These are phyloP conservation scores for Acleris emargana DNA, from an alignment of 2,888 invertebrate species.

Conservation along the genomic window DNA sequence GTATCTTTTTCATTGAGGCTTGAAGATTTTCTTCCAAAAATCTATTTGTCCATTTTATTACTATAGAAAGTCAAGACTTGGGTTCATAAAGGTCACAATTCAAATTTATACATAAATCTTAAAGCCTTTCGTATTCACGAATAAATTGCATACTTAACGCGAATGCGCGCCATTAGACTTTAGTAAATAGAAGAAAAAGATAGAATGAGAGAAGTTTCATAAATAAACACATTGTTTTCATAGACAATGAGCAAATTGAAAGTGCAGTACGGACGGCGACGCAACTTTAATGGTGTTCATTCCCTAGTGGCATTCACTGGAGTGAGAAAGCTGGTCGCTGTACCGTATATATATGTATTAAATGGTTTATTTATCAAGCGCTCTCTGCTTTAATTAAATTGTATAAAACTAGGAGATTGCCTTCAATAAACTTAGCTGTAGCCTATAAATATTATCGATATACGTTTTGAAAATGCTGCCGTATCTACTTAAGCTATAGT, in stretches of 20 bases:
- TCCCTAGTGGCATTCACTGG: constrained; percentile 27
- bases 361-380: constrained; percentile 17
- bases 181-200: not conserved
- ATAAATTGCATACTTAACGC: constrained; percentile 2
- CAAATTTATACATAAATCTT: no score
- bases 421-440: no score
- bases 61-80: no score
- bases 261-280: constrained; percentile 42
- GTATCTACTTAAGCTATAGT: no score
- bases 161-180: no score
- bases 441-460: no score
- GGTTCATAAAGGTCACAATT: no score
- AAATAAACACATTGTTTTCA: constrained; percentile 47
- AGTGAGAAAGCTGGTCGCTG: constrained; percentile 32
- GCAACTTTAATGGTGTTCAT: constrained; percentile 29
- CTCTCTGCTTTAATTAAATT: not conserved
- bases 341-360: constrained; percentile 23
- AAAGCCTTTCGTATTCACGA: not conserved
- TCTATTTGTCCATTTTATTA: no score
- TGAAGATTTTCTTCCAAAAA: no score
- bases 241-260: constrained; percentile 59
- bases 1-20: no score
- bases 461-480: no score
- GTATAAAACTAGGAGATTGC: no score
- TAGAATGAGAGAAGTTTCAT: not conserved